These are phyloP conservation scores for Cydia amplana DNA, from an alignment of 1,140 invertebrate species.

Conservation along the genomic window DNA sequence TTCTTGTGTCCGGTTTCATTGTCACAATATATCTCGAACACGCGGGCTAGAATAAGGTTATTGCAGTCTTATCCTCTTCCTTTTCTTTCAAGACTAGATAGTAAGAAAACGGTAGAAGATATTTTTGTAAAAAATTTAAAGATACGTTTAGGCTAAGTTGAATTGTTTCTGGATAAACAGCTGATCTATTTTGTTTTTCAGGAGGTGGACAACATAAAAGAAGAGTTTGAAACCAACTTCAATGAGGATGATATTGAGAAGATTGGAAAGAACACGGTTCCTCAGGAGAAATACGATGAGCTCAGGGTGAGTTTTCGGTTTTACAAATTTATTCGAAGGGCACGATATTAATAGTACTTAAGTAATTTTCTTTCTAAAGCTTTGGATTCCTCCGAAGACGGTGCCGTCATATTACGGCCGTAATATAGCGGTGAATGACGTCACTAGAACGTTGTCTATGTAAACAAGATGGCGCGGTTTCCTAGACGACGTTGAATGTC, in stretches of 20 bases:
- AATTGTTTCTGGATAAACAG: not conserved
- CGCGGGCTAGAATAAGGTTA: not conserved
- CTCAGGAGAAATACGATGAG: slow-evolving; percentile 59
- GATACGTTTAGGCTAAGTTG: not conserved
- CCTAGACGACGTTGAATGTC: too few species aligned
- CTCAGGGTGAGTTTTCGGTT: slow-evolving; percentile 47
- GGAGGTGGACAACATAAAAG: slow-evolving; percentile 66
- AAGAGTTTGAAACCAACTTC: slow-evolving; percentile 58
- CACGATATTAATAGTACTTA: not conserved
- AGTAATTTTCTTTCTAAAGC: too few species aligned
- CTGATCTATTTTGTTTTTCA: slow-evolving; percentile 41
- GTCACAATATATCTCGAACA: not conserved
- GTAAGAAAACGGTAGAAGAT: not conserved
- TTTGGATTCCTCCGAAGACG: too few species aligned
- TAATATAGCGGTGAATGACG: too few species aligned
- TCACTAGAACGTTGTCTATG: too few species aligned
- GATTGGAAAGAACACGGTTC: slow-evolving; percentile 43
- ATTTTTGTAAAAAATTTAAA: not conserved
- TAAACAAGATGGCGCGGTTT: too few species aligned
- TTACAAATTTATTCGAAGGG: not conserved
- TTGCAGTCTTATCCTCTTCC: not conserved
- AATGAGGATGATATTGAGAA: slow-evolving; percentile 64
- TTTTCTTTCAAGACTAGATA: not conserved
- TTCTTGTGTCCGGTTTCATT: not conserved
- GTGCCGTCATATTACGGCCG: too few species aligned